phyloP scores from a whole-genome alignment of 2,113 vertebrate species.

The Lagopus leucura region DNA sequence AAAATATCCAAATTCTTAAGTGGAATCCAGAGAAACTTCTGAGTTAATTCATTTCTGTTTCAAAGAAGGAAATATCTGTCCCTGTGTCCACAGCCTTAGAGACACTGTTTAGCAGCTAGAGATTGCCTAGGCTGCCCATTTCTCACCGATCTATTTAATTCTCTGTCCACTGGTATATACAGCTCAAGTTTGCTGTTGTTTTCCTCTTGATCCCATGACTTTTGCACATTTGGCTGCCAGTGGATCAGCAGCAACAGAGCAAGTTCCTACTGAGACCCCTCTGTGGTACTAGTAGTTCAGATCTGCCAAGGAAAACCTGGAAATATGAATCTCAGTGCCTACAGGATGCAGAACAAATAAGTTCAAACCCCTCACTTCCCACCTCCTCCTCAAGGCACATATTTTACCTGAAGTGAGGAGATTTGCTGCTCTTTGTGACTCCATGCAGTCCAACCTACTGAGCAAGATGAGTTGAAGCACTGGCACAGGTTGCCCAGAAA shows the following conservation, averaged over 20 bases:
- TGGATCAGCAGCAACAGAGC: not conserved
- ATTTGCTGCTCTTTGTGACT: not conserved
- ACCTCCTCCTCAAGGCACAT: not conserved
- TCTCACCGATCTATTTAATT: not conserved
- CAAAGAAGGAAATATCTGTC: not conserved
- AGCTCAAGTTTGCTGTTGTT: not conserved
- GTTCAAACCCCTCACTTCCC: not conserved
- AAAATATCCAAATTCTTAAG: not conserved
- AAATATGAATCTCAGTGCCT: not conserved
- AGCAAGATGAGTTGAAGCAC: not conserved
- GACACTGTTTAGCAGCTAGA: not conserved
- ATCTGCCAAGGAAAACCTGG: not conserved
- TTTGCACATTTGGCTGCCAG: not conserved
- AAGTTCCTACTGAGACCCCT: not conserved
- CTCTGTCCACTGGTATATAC: not conserved
- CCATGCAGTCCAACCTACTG: not conserved
- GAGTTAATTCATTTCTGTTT: not conserved
- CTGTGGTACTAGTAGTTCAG: not conserved
- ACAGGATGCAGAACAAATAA: not conserved
- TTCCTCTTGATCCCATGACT: not conserved
- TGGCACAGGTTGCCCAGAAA: too few species aligned
- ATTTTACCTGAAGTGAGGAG: not conserved
- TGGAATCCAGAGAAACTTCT: not conserved
- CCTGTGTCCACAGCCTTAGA: accelerated
- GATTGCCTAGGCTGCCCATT: not conserved